phyloP scores from a whole-genome alignment of 2,113 vertebrate genomes.

The Prionailurus bengalensis region DNA sequence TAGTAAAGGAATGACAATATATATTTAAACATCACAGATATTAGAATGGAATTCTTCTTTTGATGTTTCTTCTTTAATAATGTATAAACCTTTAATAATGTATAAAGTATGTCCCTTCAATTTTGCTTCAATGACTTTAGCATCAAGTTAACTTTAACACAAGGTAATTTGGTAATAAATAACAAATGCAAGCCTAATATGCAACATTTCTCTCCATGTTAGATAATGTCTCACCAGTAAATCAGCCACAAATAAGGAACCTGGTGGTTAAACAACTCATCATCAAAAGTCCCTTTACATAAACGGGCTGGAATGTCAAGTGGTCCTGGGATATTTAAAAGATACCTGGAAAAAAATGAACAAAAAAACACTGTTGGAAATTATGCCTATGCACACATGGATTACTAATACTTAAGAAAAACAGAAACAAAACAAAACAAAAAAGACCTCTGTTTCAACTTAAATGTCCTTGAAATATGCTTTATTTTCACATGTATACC shows the following conservation, averaged over 20 bases:
- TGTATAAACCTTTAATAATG: background rate
- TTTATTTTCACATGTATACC: slow-evolving; percentile 22
- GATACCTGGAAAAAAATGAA: slow-evolving; percentile 86
- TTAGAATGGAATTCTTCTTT: slow-evolving; percentile 54
- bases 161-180: slow-evolving; percentile 44
- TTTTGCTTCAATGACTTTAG: slow-evolving; percentile 62
- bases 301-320: slow-evolving; percentile 89
- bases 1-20: slow-evolving; percentile 54
- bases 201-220: slow-evolving; percentile 63
- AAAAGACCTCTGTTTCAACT: background rate
- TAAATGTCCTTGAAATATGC: slow-evolving; percentile 29
- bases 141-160: slow-evolving; percentile 51
- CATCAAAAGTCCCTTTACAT: slow-evolving; percentile 90
- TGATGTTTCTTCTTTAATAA: slow-evolving; percentile 46
- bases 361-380: slow-evolving; percentile 53
- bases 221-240: slow-evolving; percentile 92
- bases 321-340: slow-evolving; percentile 92
- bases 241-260: slow-evolving; percentile 94
- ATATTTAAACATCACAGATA: slow-evolving; percentile 49
- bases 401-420: background rate
- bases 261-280: slow-evolving; percentile 90
- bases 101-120: background rate
- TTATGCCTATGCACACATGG: background rate
- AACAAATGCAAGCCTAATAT: slow-evolving; percentile 24
- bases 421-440: background rate